Evolutionary conservation across 2,797 vertebrate species (phyloP).

Genomic region (Rhinella marina): DNA sequence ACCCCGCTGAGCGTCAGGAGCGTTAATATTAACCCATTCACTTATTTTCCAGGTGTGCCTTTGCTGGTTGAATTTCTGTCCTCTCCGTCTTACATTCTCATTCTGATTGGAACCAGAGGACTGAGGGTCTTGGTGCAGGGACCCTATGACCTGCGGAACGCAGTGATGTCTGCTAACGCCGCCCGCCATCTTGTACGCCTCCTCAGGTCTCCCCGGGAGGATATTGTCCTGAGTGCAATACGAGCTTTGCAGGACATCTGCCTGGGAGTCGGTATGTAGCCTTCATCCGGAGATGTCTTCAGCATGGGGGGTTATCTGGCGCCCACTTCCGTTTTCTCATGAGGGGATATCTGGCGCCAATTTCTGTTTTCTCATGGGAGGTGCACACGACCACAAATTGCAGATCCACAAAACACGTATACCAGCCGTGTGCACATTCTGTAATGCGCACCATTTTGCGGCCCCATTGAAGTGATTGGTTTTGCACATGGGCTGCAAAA

Average conservation of each 20-base stretch:
- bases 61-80: slow-evolving; percentile 46
- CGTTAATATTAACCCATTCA: not conserved
- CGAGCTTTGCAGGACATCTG: not conserved
- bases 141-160: slow-evolving; percentile 47
- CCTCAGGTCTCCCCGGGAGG: slow-evolving; percentile 35
- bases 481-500: no score
- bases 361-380: not conserved
- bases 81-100: slow-evolving; percentile 30
- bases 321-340: not conserved
- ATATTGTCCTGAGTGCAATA: slow-evolving; percentile 4
- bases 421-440: no score
- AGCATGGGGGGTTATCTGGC: not conserved
- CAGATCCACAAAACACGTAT: no score
- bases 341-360: not conserved
- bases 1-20: no score
- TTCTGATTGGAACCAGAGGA: slow-evolving; percentile 33
- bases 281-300: not conserved
- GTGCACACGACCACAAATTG: no score
- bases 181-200: slow-evolving; percentile 42
- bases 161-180: slow-evolving; percentile 34
- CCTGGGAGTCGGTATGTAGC: slow-evolving; percentile 21
- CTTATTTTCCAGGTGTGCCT: slow-evolving; percentile 36
- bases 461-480: no score
- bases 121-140: slow-evolving; percentile 39
- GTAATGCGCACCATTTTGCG: no score